These are phyloP conservation scores for Pelodiscus sinensis DNA, from an alignment of 2,113 vertebrate genomes.

Conservation along the genomic window DNA sequence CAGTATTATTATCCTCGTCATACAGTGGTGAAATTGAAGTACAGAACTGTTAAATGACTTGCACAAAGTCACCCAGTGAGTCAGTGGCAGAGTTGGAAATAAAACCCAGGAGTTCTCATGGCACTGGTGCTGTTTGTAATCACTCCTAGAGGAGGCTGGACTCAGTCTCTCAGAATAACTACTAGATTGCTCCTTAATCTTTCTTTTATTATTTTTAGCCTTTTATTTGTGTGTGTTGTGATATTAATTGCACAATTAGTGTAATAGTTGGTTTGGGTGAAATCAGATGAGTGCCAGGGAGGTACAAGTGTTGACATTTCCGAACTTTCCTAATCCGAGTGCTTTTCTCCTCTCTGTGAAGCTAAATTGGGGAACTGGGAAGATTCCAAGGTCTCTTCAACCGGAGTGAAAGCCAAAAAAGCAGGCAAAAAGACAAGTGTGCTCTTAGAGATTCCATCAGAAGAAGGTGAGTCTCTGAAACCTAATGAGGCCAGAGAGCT, in stretches of 20 bases:
- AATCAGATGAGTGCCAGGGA: fast-evolving
- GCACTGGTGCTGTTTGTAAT: background rate
- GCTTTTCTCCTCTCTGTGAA: slow-evolving; percentile 9
- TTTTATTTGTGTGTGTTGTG: background rate
- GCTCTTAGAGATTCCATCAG: background rate
- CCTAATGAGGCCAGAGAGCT: background rate
- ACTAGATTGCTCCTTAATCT: background rate
- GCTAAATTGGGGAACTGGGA: slow-evolving; percentile 29
- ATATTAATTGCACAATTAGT: background rate
- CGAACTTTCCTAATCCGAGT: fast-evolving
- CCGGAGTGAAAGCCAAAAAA: slow-evolving; percentile 40
- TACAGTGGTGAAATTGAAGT: background rate
- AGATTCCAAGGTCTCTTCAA: background rate
- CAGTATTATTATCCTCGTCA: background rate
- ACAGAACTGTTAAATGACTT: background rate
- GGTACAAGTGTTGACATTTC: background rate
- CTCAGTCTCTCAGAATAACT: background rate
- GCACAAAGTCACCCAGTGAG: background rate
- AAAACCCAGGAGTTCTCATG: background rate
- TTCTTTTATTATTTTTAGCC: background rate
- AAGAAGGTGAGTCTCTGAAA: slow-evolving; percentile 20
- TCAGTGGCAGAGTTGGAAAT: background rate
- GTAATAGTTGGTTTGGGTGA: background rate
- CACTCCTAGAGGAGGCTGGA: background rate
- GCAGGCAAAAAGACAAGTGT: background rate